Evolutionary conservation across 1,140 invertebrate genomes (phyloP).

Genomic region (Pseudomyrmex flavicornis): DNA sequence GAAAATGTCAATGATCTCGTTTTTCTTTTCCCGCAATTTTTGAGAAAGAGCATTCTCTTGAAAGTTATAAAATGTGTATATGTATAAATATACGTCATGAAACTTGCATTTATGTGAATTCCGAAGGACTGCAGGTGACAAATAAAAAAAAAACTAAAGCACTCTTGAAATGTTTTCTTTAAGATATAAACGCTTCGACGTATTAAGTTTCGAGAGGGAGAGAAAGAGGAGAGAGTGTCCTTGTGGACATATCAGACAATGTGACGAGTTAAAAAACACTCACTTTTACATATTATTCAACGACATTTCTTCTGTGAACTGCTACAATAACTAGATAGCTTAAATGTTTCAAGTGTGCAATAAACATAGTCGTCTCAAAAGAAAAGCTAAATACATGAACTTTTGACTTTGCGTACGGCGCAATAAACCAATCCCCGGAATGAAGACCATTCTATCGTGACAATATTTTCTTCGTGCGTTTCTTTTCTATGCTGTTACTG

Average conservation of each 20-base stretch:
- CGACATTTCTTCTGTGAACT: neutral
- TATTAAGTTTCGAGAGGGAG: neutral
- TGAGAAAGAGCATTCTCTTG: neutral
- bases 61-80: slow-evolving; percentile 3
- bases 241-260: neutral
- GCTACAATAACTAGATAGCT: slow-evolving; percentile 6
- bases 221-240: too few relatives aligned
- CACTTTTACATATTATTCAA: neutral
- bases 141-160: slow-evolving; percentile 10
- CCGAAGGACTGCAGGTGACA: neutral
- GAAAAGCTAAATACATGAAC: neutral
- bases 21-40: neutral
- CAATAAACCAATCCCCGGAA: slow-evolving; percentile 15
- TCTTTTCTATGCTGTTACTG: slow-evolving; percentile 12
- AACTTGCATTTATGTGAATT: slow-evolving; percentile 16
- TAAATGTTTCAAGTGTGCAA: slow-evolving; percentile 1
- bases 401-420: neutral
- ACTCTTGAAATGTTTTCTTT: neutral
- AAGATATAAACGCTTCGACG: slow-evolving; percentile 8
- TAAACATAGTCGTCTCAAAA: neutral
- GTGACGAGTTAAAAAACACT: slow-evolving; percentile 1
- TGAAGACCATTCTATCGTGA: neutral
- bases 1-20: neutral
- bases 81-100: slow-evolving; percentile 17
- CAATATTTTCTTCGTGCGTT: slow-evolving; percentile 18